phyloP scores from a whole-genome alignment of 2,797 vertebrate genomes.

The Microctenopoma stevenorrisi region DNA sequence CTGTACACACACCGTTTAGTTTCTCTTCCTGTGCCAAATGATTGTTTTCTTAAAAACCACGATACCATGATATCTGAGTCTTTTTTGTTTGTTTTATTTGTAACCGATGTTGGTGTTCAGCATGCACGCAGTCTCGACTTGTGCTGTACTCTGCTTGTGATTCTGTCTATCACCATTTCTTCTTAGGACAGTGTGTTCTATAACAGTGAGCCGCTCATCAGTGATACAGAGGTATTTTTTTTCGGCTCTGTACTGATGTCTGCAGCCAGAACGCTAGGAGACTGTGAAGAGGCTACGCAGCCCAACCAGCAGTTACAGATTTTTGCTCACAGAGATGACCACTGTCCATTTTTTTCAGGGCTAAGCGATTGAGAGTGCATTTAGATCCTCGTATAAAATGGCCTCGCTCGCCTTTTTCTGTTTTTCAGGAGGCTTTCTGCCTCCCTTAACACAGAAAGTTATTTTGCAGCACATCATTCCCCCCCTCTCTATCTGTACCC shows the following conservation, averaged over 20 bases:
- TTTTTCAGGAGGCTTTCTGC: no score
- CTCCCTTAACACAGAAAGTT: neutral
- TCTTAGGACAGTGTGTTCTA: constrained; percentile 49
- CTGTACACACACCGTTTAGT: neutral
- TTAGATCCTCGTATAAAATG: neutral
- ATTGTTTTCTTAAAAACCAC: no score
- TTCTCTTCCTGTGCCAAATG: neutral
- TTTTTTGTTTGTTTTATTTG: constrained; percentile 5
- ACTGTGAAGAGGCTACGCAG: constrained; percentile 10
- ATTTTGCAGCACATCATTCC: neutral
- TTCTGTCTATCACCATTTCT: constrained; percentile 33
- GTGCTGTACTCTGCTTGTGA: constrained; percentile 7
- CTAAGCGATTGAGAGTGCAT: constrained; percentile 8
- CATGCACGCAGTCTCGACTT: constrained; percentile 3
- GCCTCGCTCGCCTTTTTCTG: neutral
- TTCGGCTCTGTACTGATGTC: constrained; percentile 21
- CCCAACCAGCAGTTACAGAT: constrained; percentile 26
- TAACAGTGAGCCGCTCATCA: constrained; percentile 39
- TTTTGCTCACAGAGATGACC: constrained; percentile 20
- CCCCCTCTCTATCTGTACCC: no score
- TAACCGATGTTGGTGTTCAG: constrained; percentile 2
- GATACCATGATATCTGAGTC: neutral
- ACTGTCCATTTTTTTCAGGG: constrained; percentile 28
- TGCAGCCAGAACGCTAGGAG: constrained; percentile 1
- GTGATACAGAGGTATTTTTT: constrained; percentile 11